phyloP scores from a whole-genome alignment of 2,888 invertebrate genomes.

The Volucella zonaria region DNA sequence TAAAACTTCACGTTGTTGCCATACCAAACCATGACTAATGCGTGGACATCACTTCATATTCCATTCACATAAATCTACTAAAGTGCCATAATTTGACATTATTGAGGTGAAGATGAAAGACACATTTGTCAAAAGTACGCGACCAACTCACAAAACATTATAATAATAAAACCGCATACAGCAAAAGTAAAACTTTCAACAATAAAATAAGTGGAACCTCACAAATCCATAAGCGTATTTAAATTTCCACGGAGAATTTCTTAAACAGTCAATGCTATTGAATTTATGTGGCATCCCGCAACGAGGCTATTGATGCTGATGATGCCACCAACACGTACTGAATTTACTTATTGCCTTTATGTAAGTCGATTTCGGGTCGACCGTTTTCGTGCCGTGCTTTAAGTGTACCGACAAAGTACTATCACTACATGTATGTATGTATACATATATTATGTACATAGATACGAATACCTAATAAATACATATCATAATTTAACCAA shows the following conservation, averaged over 20 bases:
- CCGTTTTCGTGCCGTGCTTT: slow-evolving; percentile 60
- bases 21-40: slow-evolving; percentile 14
- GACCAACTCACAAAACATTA: slow-evolving; percentile 47
- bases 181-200: slow-evolving; percentile 67
- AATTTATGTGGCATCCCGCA: slow-evolving; percentile 72
- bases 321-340: slow-evolving; percentile 67
- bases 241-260: slow-evolving; percentile 73
- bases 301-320: slow-evolving; percentile 68
- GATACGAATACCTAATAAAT: slow-evolving; percentile 43
- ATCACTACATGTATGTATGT: too few relatives aligned
- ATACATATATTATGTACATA: neutral
- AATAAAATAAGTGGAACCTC: slow-evolving; percentile 57
- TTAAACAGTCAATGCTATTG: slow-evolving; percentile 69
- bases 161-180: slow-evolving; percentile 53
- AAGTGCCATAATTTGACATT: slow-evolving; percentile 70
- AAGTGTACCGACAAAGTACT: slow-evolving; percentile 16
- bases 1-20: slow-evolving; percentile 14
- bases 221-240: slow-evolving; percentile 67
- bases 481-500: slow-evolving; percentile 68
- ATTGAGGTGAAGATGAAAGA: slow-evolving; percentile 66
- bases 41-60: slow-evolving; percentile 52
- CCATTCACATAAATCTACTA: slow-evolving; percentile 60
- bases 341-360: slow-evolving; percentile 69
- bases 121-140: slow-evolving; percentile 61
- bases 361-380: slow-evolving; percentile 53